Evolutionary conservation across 2,888 invertebrate species (phyloP).

Genomic region (Agapetus fuscipes): DNA sequence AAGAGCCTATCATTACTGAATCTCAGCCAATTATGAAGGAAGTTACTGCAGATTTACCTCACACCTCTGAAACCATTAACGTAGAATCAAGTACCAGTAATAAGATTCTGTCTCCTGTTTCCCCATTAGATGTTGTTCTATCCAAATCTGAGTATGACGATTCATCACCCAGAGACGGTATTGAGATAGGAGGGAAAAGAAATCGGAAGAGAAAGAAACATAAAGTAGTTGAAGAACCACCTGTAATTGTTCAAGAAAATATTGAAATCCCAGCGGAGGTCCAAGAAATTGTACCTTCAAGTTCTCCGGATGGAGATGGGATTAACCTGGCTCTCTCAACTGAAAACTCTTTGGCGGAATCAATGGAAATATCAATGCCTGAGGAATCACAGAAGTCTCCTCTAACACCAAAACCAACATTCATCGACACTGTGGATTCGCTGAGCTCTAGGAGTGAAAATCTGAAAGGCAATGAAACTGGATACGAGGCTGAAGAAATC

Average conservation of each 20-base stretch:
- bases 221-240: conserved; percentile 29
- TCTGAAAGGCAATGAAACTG: conserved; percentile 44
- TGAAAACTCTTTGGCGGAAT: conserved; percentile 43
- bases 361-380: conserved; percentile 42
- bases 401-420: conserved; percentile 38
- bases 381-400: conserved; percentile 35
- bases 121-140: conserved; percentile 17
- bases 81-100: conserved; percentile 21
- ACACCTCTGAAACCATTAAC: conserved; percentile 20
- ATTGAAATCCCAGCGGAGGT: conserved; percentile 21
- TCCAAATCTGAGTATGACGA: conserved; percentile 29
- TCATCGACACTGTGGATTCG: conserved; percentile 23
- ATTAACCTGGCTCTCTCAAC: conserved; percentile 27
- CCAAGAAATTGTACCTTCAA: conserved; percentile 14
- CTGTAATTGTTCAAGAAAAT: conserved; percentile 16
- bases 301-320: conserved; percentile 24
- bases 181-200: conserved; percentile 42
- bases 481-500: conserved; percentile 65
- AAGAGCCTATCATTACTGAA: conserved; percentile 12
- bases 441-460: conserved; percentile 33
- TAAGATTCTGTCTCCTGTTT: conserved; percentile 7
- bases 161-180: conserved; percentile 30
- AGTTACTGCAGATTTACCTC: conserved; percentile 17
- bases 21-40: conserved; percentile 14
- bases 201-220: conserved; percentile 58